Base-by-base conservation (phyloP, 2,888 invertebrate genomes). In the Stenolophus ochropezus region DNA sequence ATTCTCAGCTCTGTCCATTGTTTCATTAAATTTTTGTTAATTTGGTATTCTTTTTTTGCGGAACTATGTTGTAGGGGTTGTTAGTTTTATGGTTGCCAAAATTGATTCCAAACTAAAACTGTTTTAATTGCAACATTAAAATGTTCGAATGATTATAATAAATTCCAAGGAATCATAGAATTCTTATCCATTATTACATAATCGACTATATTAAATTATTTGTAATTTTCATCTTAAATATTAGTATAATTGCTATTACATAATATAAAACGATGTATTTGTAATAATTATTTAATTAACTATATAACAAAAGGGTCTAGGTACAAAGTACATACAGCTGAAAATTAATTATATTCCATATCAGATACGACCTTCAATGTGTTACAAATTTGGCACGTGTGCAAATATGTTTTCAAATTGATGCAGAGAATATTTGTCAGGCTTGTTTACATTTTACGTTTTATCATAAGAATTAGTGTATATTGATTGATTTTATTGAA, bases 301-400 rank as follows among this genome's bases (percentile, higher is more conserved):
- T 1, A 33, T 33, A 33, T 8, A 53, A 16, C 51, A 6, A 53
- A 53, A 18, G 51, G 51, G 51, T 14, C n/a, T n/a, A n/a, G n/a
- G 8, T 8, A 0, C 56, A 20, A 56, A 56, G 20, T 56, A 56
- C 11, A 21, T 56, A 21, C 3, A 8, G 20, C 21, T 21, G 20
- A 27, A 65, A 65, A 25, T 65, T 65, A 65, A 65, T 65, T 27
- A 65, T 65, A 65, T 65, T 65, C 8, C 25, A 5, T 65, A 65
- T 65, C 61, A 27, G 16, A 3, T 6, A 0, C 27, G 61, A 27
- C 61, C 61, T 65, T 65, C 61, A 21, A 56, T 56, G n/a, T 56
- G n/a, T 56, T 65, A 65, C 27, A 25, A 65, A 56, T 27, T 65
- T 25, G 61, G 27, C 61, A 65, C 61, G 61, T 65, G 61, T 27